phyloP scores from a whole-genome alignment of 2,113 vertebrate genomes.

The Dicrurus megarhynchus region DNA sequence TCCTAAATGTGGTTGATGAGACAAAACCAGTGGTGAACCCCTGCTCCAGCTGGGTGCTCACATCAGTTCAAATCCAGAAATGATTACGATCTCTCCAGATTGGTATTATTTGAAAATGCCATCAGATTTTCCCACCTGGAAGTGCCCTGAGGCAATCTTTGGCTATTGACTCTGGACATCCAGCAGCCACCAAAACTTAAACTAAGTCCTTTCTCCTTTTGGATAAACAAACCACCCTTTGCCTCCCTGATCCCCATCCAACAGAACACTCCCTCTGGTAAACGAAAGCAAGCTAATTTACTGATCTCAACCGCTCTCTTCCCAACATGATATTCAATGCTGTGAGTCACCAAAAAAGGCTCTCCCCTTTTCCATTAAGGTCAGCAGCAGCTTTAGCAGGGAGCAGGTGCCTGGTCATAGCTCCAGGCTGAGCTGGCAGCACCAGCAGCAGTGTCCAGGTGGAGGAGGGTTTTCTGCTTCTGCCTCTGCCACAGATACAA shows the following conservation, averaged over 20 bases:
- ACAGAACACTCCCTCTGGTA: neutral
- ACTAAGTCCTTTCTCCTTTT: neutral
- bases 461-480: neutral
- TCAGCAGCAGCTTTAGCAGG: constrained; percentile 1
- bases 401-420: neutral
- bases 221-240: neutral
- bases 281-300: neutral
- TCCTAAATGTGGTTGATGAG: neutral
- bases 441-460: neutral
- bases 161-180: neutral
- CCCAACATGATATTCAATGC: neutral
- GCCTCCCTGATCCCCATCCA: neutral
- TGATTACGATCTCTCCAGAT: neutral
- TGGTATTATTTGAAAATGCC: neutral
- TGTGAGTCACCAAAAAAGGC: constrained; percentile 10
- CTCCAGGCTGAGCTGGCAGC: neutral
- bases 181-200: neutral
- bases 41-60: neutral
- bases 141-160: neutral
- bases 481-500: neutral
- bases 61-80: neutral
- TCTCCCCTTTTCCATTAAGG: neutral
- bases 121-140: neutral
- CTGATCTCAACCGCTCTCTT: neutral
- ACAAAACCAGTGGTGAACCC: neutral